phyloP scores from a whole-genome alignment of 2,888 invertebrate species.

The Drosophila kokeensis region DNA sequence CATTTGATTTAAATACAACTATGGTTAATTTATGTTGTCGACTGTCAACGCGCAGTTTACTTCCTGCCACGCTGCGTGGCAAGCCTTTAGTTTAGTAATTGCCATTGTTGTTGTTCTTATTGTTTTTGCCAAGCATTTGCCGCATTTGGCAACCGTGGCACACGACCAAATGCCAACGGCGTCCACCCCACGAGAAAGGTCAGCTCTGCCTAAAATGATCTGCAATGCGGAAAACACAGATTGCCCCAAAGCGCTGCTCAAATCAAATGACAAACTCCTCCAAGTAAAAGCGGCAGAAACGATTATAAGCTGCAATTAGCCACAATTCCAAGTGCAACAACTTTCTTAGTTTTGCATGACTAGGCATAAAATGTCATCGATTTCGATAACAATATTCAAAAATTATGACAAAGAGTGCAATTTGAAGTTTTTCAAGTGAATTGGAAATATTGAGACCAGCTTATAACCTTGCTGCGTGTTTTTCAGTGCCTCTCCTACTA shows the following conservation, averaged over 20 bases:
- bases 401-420: neutral
- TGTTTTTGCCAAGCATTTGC: conserved; percentile 18
- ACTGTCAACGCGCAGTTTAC: conserved; percentile 70
- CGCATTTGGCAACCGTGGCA: conserved; percentile 56
- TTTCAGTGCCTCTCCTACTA: neutral
- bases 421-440: neutral
- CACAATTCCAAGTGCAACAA: neutral
- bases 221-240: conserved; percentile 25
- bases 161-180: conserved; percentile 45
- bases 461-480: neutral
- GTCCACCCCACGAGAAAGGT: conserved; percentile 34
- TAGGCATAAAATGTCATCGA: neutral
- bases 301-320: neutral
- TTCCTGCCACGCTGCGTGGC: conserved; percentile 64
- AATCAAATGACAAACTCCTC: neutral
- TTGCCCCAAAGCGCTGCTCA: conserved; percentile 4
- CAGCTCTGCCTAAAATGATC: conserved; percentile 27
- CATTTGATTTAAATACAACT: conserved; percentile 80
- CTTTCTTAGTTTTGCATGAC: neutral
- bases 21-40: conserved; percentile 79
- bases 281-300: neutral
- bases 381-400: neutral
- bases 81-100: conserved; percentile 28
- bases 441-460: neutral
- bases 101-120: conserved; percentile 9